Percentiles rank a stretch among this genome's conserved stretches.
phyloP scores from a whole-genome alignment of 2,888 invertebrate genomes.

The Linnaemya tessellans region DNA sequence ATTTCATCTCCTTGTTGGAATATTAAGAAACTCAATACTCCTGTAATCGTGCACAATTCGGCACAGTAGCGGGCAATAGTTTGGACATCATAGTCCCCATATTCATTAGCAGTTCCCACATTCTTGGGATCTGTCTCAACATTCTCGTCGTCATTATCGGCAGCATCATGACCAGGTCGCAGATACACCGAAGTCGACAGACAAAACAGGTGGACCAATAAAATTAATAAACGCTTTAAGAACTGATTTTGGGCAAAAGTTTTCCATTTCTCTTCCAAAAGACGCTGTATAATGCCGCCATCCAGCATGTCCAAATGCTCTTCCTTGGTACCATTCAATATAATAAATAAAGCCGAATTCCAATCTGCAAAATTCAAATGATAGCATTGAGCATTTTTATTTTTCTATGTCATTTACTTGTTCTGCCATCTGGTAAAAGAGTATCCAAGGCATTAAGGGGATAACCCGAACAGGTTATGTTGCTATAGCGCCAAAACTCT shows the following conservation, averaged over 20 bases:
- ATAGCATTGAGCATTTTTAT: not conserved
- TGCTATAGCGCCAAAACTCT: conserved; percentile 99
- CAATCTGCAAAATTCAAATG: conserved; percentile 88
- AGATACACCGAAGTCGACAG: conserved; percentile 96
- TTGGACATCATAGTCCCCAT: conserved; percentile 82
- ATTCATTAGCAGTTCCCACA: conserved; percentile 62
- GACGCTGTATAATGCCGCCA: conserved; percentile 97
- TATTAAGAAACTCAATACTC: conserved; percentile 94
- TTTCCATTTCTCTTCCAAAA: conserved; percentile 99
- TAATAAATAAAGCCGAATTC: conserved; percentile 99
- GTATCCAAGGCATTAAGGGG: conserved; percentile 98
- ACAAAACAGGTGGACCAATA: conserved; percentile 93
- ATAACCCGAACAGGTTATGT: conserved; percentile 99
- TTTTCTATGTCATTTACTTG: conserved; percentile 87
- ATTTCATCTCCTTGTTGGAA: conserved; percentile 97
- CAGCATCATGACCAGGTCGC: conserved; percentile 86
- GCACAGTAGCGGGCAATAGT: conserved; percentile 87
- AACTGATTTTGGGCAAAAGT: conserved; percentile 98
- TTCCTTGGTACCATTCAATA: conserved; percentile 97
- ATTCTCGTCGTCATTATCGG: conserved; percentile 77
- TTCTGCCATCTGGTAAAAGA: conserved; percentile 95
- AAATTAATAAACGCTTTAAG: conserved; percentile 93
- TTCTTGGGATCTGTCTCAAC: conserved; percentile 71
- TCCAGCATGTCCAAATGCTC: conserved; percentile 99
- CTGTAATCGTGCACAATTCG: conserved; percentile 93